Conservation (phyloP, 1,140 invertebrate species). For the Drosophila lacertosa region DNA sequence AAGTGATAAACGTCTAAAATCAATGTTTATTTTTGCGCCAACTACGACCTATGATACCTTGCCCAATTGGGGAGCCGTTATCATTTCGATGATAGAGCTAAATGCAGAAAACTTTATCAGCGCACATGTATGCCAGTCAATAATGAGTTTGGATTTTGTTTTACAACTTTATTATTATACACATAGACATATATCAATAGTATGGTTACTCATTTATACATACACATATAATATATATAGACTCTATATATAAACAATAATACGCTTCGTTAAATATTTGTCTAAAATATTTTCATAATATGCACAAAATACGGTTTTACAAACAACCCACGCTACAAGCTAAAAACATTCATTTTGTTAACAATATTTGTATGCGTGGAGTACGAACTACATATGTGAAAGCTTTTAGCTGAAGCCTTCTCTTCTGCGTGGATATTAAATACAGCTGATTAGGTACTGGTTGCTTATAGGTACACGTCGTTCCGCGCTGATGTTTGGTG, state of each 20-base stretch:
- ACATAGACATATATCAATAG: slow-evolving; percentile 53
- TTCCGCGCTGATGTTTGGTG: slow-evolving; percentile 28
- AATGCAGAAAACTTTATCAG: slow-evolving; percentile 15
- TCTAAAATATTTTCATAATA: slow-evolving; percentile 74
- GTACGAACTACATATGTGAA: slow-evolving; percentile 52
- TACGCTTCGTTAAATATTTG: slow-evolving; percentile 61
- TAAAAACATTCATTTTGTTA: slow-evolving; percentile 69
- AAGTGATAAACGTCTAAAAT: slow-evolving; percentile 22
- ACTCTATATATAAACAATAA: slow-evolving; percentile 50
- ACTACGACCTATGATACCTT: slow-evolving; percentile 14
- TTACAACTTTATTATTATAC: slow-evolving; percentile 77
- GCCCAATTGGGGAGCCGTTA: slow-evolving; percentile 2
- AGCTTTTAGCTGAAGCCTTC: slow-evolving; percentile 41
- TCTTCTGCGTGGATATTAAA: slow-evolving; percentile 22
- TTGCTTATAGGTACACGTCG: slow-evolving; percentile 52
- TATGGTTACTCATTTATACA: slow-evolving; percentile 51
- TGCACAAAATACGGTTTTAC: slow-evolving; percentile 58
- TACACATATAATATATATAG: slow-evolving; percentile 39
- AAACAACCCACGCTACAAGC: slow-evolving; percentile 45
- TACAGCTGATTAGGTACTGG: slow-evolving; percentile 66
- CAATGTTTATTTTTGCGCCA: slow-evolving; percentile 7
- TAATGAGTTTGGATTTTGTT: slow-evolving; percentile 32
- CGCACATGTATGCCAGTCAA: background rate
- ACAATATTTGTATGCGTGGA: slow-evolving; percentile 34
- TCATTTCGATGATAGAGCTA: slow-evolving; percentile 21